Evolutionary conservation across 2,797 vertebrate genomes (phyloP).

Genomic region (Syngnathus acus): DNA sequence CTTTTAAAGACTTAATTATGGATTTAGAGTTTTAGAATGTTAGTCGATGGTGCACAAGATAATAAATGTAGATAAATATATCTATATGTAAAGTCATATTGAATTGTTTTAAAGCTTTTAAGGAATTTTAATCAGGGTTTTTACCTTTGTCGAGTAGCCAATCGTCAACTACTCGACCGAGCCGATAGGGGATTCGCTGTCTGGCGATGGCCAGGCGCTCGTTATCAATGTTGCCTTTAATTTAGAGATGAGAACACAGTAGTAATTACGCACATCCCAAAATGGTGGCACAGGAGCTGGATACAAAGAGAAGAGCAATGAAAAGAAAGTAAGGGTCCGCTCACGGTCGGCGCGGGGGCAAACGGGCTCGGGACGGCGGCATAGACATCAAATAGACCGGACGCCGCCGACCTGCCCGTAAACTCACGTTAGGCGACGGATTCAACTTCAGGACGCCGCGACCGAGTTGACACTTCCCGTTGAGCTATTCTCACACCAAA

Average conservation of each 20-base stretch:
- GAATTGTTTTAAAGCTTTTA: slow-evolving; percentile 80
- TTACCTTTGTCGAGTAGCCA: slow-evolving; percentile 99
- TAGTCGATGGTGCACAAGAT: slow-evolving; percentile 99
- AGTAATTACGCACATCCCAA: slow-evolving; percentile 73
- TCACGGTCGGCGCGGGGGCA: slow-evolving; percentile 53
- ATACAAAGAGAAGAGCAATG: slow-evolving; percentile 75
- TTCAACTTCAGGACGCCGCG: no score
- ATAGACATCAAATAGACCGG: neutral
- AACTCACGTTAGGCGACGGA: no score
- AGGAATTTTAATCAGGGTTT: slow-evolving; percentile 99
- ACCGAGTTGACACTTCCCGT: no score
- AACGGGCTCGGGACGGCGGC: slow-evolving; percentile 22
- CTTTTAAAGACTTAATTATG: slow-evolving; percentile 98
- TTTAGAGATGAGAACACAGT: slow-evolving; percentile 78
- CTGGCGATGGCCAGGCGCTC: slow-evolving; percentile 99
- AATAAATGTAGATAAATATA: slow-evolving; percentile 28
- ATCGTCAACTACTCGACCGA: slow-evolving; percentile 99
- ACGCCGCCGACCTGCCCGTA: neutral
- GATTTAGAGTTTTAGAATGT: slow-evolving; percentile 98
- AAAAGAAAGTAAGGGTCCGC: slow-evolving; percentile 74
- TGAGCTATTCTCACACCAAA: no score
- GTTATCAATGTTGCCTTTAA: slow-evolving; percentile 99
- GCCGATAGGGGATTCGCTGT: slow-evolving; percentile 99
- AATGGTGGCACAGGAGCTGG: slow-evolving; percentile 73
- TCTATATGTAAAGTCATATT: slow-evolving; percentile 75